Base-by-base conservation (phyloP, 2,113 vertebrate species). In the Sphaerodactylus townsendi region DNA sequence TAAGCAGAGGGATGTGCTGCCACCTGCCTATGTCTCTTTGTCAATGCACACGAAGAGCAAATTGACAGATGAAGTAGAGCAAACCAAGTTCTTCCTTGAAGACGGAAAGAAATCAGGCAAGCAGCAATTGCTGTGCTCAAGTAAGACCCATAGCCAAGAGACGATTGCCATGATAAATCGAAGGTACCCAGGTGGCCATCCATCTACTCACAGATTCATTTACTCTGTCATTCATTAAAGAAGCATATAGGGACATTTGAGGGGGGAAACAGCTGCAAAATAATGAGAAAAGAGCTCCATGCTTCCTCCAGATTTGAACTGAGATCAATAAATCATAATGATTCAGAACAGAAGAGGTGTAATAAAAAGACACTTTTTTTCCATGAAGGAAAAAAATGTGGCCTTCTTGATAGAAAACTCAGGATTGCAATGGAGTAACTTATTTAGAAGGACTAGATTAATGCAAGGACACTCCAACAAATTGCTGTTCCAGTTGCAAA, bases 271-370 rank as follows among this genome's bases (percentile, higher is more conserved):
- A 71, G 33, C 33, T 70, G 41, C 33, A 70, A 69, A 39, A 39
- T 28, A 81, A n/a, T n/a, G 25, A 39, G 33, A 13, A 66, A 66
- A 75, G 71, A 39, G 35, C 13, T n/a, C 59, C 41, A 4, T 28
- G 33, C 62, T 68, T 65, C 25, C 33, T 81, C 33, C 66, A 39
- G 48, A 56, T 70, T n/a, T 33, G 79, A 68, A 68, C 13, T 14
- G 13, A 56, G n/a, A 68, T 66, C 23, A 66, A 75, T 66, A 74
- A 75, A 83, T 75, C 71, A 46, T 56, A 64, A 14, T 82, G 28
- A 30, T 72, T 70, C 48, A 71, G 25, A 75, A 65, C 13, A 50
- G 35, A 75, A n/a, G n/a, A n/a, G n/a, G n/a, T 9, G 21, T 68
- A 33, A 72, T 74, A 39, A 82, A 30, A 44, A 62, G 17, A 66